phyloP scores from a whole-genome alignment of 1,140 invertebrate genomes.

The Drosophila trapezifrons region DNA sequence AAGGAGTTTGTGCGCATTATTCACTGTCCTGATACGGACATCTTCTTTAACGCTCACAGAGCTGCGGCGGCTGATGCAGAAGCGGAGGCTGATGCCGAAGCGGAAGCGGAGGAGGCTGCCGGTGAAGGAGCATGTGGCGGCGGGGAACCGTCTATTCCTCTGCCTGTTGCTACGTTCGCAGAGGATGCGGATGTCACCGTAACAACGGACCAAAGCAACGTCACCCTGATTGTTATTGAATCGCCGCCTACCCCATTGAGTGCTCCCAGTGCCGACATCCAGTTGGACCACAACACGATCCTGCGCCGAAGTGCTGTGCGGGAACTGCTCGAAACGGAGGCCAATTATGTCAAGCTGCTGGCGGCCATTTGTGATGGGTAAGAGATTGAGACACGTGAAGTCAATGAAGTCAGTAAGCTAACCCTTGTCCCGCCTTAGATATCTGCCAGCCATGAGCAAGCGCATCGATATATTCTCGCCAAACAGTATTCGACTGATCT shows the following conservation, averaged over 20 bases:
- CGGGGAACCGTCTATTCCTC: slow-evolving; percentile 12
- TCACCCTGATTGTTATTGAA: slow-evolving; percentile 80
- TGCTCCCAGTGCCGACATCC: slow-evolving; percentile 29
- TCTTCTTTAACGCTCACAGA: slow-evolving; percentile 57
- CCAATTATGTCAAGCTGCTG: slow-evolving; percentile 82
- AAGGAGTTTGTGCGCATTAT: slow-evolving; percentile 83
- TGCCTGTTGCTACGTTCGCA: slow-evolving; percentile 35
- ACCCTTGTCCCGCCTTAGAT: slow-evolving; percentile 42
- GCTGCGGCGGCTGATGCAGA: slow-evolving; percentile 4
- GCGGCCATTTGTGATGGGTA: slow-evolving; percentile 81
- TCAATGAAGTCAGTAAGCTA: neutral
- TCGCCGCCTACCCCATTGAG: slow-evolving; percentile 44
- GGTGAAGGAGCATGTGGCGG: slow-evolving; percentile 2
- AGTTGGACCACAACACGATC: slow-evolving; percentile 49
- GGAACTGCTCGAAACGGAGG: slow-evolving; percentile 81
- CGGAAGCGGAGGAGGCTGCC: neutral
- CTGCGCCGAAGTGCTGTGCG: slow-evolving; percentile 74
- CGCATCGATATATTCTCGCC: slow-evolving; percentile 83
- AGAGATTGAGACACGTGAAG: neutral
- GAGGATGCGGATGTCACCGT: slow-evolving; percentile 55
- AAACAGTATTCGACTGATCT: slow-evolving; percentile 79
- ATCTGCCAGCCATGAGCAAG: slow-evolving; percentile 82
- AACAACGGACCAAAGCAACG: slow-evolving; percentile 71
- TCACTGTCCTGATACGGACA: slow-evolving; percentile 68
- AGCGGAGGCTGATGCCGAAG: neutral